Conservation (phyloP, 2,888 invertebrate species). For the Folsomia candida region DNA sequence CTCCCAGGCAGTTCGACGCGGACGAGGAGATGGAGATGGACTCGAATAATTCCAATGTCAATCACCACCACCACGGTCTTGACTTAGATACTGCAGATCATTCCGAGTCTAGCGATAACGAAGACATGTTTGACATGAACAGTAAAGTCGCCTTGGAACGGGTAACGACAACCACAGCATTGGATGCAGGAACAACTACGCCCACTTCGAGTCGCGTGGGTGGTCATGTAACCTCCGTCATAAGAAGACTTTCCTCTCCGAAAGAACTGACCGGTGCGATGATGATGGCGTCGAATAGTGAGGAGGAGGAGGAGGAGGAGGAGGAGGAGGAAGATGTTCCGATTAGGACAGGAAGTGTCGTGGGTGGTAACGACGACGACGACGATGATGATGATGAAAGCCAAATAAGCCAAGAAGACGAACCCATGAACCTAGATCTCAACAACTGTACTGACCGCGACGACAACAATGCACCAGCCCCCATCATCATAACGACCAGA, state of each 20-base stretch:
- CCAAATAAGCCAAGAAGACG: neutral
- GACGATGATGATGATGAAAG: neutral
- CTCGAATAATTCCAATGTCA: neutral
- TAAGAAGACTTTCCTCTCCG: neutral
- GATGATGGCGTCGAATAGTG: neutral
- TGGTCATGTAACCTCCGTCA: neutral
- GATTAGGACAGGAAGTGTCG: neutral
- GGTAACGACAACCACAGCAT: neutral
- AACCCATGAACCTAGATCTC: conserved; percentile 1
- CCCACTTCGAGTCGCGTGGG: neutral
- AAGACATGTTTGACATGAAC: conserved; percentile 10
- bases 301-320: neutral
- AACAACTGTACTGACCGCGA: neutral
- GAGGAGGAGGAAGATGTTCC: neutral
- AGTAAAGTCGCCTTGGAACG: neutral
- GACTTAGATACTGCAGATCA: conserved; percentile 35
- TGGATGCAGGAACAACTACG: neutral
- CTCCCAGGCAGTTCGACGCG: conserved; percentile 18
- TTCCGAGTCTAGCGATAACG: conserved; percentile 36
- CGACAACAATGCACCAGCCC: neutral
- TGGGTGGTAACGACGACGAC: neutral
- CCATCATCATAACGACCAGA: neutral
- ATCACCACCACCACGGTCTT: neutral
- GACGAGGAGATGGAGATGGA: conserved; percentile 36
- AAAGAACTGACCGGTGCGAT: neutral